A percentile compares a stretch with the other conserved stretches of the same genome.
Evolutionary conservation across 2,113 vertebrate genomes (phyloP).

Genomic region (Cyprinodon variegatus): DNA sequence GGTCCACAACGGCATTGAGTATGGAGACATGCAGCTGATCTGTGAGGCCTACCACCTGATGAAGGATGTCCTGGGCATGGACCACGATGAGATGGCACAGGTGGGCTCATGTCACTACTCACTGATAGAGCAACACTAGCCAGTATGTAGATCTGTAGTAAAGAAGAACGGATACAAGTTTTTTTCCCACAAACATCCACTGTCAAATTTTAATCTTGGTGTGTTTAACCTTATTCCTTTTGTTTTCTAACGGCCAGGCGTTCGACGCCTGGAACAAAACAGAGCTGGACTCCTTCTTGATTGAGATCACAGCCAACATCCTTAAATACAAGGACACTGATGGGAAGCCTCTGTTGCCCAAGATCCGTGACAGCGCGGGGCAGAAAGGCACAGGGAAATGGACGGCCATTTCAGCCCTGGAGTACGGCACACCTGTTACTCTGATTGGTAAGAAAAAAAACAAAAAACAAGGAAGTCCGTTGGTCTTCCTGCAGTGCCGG

Average conservation of each 20-base stretch:
- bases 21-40: conserved; percentile 99
- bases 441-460: conserved; percentile 87
- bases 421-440: conserved; percentile 94
- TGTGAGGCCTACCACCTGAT: conserved; percentile 98
- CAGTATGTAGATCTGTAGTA: too few species aligned
- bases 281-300: conserved; percentile 95
- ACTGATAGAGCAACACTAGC: neutral
- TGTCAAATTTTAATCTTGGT: too few species aligned
- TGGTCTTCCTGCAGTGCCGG: neutral
- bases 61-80: conserved; percentile 92
- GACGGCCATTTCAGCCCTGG: conserved; percentile 94
- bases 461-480: conserved; percentile 37
- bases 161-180: too few species aligned
- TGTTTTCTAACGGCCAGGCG: conserved; percentile 66
- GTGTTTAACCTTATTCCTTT: too few species aligned
- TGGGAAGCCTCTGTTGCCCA: conserved; percentile 88
- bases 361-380: conserved; percentile 94
- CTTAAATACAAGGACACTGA: conserved; percentile 87
- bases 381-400: conserved; percentile 99
- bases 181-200: too few species aligned
- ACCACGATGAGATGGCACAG: conserved; percentile 90
- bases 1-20: conserved; percentile 99
- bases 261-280: conserved; percentile 96
- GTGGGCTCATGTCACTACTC: conserved; percentile 64
- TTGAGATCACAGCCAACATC: conserved; percentile 96